Percentiles rank a stretch among this genome's conserved stretches.
Evolutionary conservation across 2,888 invertebrate genomes (phyloP).

Genomic region (Volucella bombylans): DNA sequence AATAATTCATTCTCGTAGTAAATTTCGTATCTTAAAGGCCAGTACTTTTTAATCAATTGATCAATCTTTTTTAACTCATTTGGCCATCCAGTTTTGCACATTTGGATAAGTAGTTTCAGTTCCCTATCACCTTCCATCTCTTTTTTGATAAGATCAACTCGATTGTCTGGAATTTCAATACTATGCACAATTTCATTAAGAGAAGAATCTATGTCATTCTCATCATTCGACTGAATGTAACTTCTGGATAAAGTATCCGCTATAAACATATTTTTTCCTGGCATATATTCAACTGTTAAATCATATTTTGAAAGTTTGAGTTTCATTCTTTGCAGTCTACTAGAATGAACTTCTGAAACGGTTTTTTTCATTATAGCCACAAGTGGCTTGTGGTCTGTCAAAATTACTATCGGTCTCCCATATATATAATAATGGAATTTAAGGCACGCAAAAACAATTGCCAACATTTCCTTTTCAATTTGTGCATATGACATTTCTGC

Average conservation of each 20-base stretch:
- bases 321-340: background rate
- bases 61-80: too few relatives aligned
- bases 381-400: slow-evolving; percentile 59
- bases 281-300: too few relatives aligned
- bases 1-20: slow-evolving; percentile 31
- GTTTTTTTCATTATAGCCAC: slow-evolving; percentile 5
- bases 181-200: slow-evolving; percentile 15
- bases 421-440: slow-evolving; percentile 27
- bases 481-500: too few relatives aligned
- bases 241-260: slow-evolving; percentile 20
- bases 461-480: too few relatives aligned
- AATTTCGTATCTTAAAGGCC: background rate
- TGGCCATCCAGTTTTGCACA: too few relatives aligned
- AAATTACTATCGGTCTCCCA: slow-evolving; percentile 67
- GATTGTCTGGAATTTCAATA: slow-evolving; percentile 6
- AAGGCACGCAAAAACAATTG: too few relatives aligned
- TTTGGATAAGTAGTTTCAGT: background rate
- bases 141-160: slow-evolving; percentile 17
- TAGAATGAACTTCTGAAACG: background rate
- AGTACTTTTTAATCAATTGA: slow-evolving; percentile 22
- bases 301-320: too few relatives aligned
- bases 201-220: slow-evolving; percentile 10
- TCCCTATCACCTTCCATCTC: background rate
- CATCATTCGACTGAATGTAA: slow-evolving; percentile 11
- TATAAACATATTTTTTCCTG: too few relatives aligned